Conservation (phyloP, 2,113 vertebrate species). For the Centrocercus urophasianus region DNA sequence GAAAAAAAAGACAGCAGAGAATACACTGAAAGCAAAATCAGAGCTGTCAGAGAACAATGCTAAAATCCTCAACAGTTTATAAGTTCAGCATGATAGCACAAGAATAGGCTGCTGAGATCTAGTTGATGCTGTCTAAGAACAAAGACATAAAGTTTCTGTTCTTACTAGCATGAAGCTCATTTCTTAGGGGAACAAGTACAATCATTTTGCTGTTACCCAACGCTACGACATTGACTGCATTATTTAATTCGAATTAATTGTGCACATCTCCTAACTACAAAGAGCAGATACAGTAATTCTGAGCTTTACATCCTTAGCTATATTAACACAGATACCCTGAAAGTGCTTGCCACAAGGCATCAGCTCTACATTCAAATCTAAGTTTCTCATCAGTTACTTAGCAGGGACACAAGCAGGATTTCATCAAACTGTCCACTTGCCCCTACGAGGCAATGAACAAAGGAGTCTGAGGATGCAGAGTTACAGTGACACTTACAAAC, state of each 20-base stretch:
- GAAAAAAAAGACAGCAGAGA: not conserved
- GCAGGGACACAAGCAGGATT: not conserved
- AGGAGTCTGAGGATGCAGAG: not conserved
- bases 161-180: not conserved
- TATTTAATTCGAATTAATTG: conserved; percentile 13
- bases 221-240: not conserved
- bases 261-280: not conserved
- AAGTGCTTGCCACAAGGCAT: not conserved
- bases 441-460: not conserved
- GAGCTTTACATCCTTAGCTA: not conserved
- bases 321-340: not conserved
- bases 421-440: not conserved
- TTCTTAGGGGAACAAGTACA: conserved; percentile 19
- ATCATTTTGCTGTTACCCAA: not conserved
- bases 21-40: not conserved
- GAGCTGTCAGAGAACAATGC: not conserved
- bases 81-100: not conserved
- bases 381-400: not conserved
- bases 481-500: not conserved
- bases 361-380: not conserved
- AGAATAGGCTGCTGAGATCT: not conserved
- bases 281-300: conserved; percentile 3
- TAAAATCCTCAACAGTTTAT: not conserved
- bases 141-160: conserved; percentile 40
- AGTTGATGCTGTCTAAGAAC: conserved; percentile 23